These are phyloP conservation scores for Loriculus beryllinus DNA, from an alignment of 2,797 vertebrate genomes.

Conservation along the genomic window DNA sequence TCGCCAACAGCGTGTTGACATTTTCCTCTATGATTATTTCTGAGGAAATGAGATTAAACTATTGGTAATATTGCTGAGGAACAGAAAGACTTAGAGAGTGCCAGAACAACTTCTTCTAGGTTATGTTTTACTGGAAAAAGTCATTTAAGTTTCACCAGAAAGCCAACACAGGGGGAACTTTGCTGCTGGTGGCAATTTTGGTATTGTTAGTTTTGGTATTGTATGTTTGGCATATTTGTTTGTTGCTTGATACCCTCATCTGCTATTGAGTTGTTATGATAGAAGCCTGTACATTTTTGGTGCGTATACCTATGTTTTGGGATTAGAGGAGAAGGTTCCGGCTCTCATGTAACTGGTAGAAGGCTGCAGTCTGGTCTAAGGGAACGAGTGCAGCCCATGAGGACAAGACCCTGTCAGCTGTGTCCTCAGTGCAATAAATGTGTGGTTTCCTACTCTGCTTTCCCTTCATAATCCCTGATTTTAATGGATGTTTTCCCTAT, in stretches of 20 bases:
- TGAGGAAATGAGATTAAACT: neutral
- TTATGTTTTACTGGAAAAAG: neutral
- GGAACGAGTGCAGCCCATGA: neutral
- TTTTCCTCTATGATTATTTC: conserved; percentile 2
- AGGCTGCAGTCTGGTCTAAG: accelerated
- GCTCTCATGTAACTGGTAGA: accelerated
- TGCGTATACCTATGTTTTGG: neutral
- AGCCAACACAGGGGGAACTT: neutral
- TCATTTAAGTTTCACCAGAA: neutral
- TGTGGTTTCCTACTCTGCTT: neutral
- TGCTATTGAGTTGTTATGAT: neutral
- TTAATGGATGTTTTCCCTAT: neutral
- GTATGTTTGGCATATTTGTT: neutral
- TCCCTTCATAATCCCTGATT: neutral
- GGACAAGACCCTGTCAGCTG: neutral
- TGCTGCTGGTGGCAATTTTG: neutral
- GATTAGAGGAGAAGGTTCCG: neutral
- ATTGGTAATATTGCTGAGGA: neutral
- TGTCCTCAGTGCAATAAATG: neutral
- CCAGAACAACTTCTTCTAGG: neutral
- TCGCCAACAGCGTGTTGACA: neutral
- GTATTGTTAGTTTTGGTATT: neutral
- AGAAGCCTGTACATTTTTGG: conserved; percentile 28
- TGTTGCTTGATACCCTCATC: neutral
- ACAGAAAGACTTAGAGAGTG: neutral